These are phyloP conservation scores for Tupaia tana DNA, from an alignment of 2,113 vertebrate species.

Conservation along the genomic window DNA sequence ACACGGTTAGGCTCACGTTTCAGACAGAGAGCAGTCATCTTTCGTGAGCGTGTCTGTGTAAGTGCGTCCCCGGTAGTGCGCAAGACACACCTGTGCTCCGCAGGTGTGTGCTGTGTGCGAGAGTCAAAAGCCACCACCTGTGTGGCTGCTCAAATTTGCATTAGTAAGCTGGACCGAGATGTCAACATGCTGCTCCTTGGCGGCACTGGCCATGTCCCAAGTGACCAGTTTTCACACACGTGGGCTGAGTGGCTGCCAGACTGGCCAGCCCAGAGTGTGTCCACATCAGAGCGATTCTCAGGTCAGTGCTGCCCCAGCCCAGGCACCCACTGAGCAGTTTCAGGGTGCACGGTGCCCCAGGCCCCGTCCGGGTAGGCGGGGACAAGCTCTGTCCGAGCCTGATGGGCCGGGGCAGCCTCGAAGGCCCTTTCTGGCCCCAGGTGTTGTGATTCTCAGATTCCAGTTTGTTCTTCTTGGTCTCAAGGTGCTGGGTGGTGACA, in stretches of 20 bases:
- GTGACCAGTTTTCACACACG: rapidly evolving
- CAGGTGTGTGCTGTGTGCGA: rapidly evolving
- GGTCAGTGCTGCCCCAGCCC: rapidly evolving
- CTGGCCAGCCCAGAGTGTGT: rapidly evolving
- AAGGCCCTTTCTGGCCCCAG: not conserved
- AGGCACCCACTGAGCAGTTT: rapidly evolving
- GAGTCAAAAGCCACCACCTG: rapidly evolving
- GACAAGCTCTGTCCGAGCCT: not conserved
- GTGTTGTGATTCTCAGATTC: not conserved
- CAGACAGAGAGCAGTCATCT: rapidly evolving
- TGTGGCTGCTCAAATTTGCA: not conserved
- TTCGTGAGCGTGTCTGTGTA: rapidly evolving
- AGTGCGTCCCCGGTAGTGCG: rapidly evolving
- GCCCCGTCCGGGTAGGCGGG: not conserved
- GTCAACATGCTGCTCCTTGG: rapidly evolving
- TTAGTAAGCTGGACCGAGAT: too few relatives aligned
- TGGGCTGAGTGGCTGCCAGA: rapidly evolving
- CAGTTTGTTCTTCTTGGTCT: not conserved
- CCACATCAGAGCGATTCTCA: rapidly evolving
- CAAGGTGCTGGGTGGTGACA: rapidly evolving
- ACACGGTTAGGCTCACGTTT: rapidly evolving
- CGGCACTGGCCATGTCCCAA: rapidly evolving
- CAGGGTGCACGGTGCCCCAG: rapidly evolving
- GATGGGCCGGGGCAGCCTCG: rapidly evolving
- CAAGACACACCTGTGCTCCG: rapidly evolving